Evolutionary conservation across 2,113 vertebrate species (phyloP).

Genomic region (Blennius ocellaris): DNA sequence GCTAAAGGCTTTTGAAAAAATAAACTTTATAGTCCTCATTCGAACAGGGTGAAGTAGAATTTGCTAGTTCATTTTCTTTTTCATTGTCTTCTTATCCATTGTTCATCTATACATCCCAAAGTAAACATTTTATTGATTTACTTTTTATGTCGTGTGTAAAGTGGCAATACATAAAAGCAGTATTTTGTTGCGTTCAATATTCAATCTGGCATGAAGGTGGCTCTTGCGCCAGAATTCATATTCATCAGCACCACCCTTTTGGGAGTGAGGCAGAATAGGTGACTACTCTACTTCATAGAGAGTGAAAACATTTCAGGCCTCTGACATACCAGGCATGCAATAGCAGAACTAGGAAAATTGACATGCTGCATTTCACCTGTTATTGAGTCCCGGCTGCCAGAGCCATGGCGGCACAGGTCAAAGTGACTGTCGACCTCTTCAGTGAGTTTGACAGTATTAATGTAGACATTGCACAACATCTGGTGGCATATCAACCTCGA

Average conservation of each 20-base stretch:
- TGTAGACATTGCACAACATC: not conserved
- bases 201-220: not conserved
- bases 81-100: too few relatives aligned
- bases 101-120: too few relatives aligned
- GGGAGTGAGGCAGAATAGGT: slow-evolving; percentile 15
- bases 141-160: too few relatives aligned
- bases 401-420: slow-evolving; percentile 1
- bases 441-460: not conserved
- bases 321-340: slow-evolving; percentile 9
- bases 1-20: too few relatives aligned
- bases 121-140: too few relatives aligned
- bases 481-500: not conserved
- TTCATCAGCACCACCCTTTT: not conserved
- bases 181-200: too few relatives aligned
- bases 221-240: not conserved
- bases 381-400: slow-evolving; percentile 8
- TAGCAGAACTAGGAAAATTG: slow-evolving; percentile 9
- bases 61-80: too few relatives aligned
- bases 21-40: too few relatives aligned
- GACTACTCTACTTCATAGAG: slow-evolving; percentile 9
- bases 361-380: slow-evolving; percentile 15
- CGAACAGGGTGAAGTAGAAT: too few relatives aligned
- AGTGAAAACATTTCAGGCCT: slow-evolving; percentile 18
- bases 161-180: too few relatives aligned
- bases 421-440: slow-evolving; percentile 10